Percentiles rank a stretch among this genome's conserved stretches.
phyloP scores from a whole-genome alignment of 2,888 invertebrate species.

The Trimorus sp. region DNA sequence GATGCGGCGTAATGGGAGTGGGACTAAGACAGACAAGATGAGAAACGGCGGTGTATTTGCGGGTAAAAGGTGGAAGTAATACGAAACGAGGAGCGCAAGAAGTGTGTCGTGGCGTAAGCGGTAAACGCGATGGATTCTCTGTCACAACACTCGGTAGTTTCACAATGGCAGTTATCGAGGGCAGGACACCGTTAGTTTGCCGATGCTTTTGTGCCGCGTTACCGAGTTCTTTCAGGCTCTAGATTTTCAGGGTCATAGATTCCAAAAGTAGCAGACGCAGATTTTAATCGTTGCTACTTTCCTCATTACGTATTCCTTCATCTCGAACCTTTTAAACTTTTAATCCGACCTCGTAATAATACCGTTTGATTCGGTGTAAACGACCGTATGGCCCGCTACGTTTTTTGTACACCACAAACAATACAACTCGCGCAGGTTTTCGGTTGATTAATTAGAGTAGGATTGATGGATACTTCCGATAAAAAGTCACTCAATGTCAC shows the following conservation, averaged over 20 bases:
- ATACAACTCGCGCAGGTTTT: too few species aligned
- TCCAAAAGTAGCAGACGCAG: conserved; percentile 65
- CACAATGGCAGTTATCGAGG: conserved; percentile 79
- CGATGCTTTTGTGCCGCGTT: conserved; percentile 76
- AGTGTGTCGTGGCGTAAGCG: conserved; percentile 78
- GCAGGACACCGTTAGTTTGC: conserved; percentile 79
- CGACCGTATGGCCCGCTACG: conserved; percentile 35
- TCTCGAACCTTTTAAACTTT: conserved; percentile 49
- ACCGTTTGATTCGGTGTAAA: conserved; percentile 46
- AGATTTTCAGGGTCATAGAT: conserved; percentile 67
- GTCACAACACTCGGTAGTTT: conserved; percentile 79
- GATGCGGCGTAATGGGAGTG: conserved; percentile 46
- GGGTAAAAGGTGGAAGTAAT: conserved; percentile 69
- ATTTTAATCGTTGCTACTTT: conserved; percentile 59
- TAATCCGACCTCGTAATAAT: conserved; percentile 41
- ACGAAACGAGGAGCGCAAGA: conserved; percentile 70
- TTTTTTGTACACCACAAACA: not conserved
- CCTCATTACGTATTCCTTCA: conserved; percentile 60
- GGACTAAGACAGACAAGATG: conserved; percentile 40
- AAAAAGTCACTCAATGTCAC: too few species aligned
- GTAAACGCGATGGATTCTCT: conserved; percentile 77
- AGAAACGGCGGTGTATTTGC: conserved; percentile 47
- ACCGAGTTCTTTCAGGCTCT: conserved; percentile 71
- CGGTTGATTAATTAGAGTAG: too few species aligned
- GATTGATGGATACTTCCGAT: too few species aligned